Base-by-base conservation (phyloP, 2,888 invertebrate species). In the Buathra laborator region DNA sequence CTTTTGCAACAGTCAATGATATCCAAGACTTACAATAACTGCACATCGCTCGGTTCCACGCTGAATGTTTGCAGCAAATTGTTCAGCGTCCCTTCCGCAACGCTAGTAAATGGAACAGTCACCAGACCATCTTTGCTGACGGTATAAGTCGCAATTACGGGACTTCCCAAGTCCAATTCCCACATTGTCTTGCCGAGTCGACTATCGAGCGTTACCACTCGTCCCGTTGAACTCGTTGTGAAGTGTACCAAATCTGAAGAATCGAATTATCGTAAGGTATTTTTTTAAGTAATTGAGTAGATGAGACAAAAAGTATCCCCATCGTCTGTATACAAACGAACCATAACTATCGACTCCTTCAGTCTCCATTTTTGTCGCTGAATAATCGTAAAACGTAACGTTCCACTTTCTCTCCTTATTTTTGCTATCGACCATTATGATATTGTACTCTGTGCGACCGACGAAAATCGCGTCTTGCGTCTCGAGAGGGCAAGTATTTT, bases 321-420 rank as follows among this genome's bases (percentile, higher is more conserved):
- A 5, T 76, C 24, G 46, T 77, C 12, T 5, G 2, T 14, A 44
- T 3, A 14, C 32, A 46, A 59, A 76, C 94, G 93, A 93, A 97
- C 98, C 97, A 94, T 98, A 98, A 94, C 97, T 97, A 90, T 96
- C 96, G 3, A 96, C 94, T 94, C 96, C 95, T 19, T 83, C 86
- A 72, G 96, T 96, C 66, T 96, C 96, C 96, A 97, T 97, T 86
- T 96, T 97, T 92, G 96, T 96, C 0, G 98, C 96, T 1, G 99
- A 97, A 93, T 99, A 99, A 94, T 99, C 99, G 91, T 97, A 98
- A 94, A 98, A 99, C 0, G 99, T 99, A 5, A 99, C 98, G 94
- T 99, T 99, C 99, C 99, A 99, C 86, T 96, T 96, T 91, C 97
- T 96, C 67, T 95, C 94, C 56, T 95, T 94, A 29, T 95, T 95